Evolutionary conservation across 2,113 vertebrate genomes (phyloP).

Genomic region (Oriolus oriolus): DNA sequence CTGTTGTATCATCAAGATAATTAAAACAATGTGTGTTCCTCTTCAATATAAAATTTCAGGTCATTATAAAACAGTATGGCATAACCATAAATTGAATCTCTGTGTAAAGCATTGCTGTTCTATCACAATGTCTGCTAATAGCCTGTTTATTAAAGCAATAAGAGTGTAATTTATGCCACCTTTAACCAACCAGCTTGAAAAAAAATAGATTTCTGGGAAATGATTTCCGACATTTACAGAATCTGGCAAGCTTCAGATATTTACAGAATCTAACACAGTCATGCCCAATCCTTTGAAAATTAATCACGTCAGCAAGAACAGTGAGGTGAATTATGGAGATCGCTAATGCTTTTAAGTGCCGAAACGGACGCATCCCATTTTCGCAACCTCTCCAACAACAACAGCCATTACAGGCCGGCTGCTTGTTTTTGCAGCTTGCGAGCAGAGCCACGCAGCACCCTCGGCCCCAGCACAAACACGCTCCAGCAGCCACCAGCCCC

Average conservation of each 20-base stretch:
- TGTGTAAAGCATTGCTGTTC: background rate
- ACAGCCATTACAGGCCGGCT: background rate
- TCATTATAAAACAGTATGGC: background rate
- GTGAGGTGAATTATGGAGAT: background rate
- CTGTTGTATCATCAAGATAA: background rate
- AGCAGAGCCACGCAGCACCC: accelerated
- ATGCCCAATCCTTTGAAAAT: background rate
- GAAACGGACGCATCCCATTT: background rate
- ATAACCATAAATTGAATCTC: background rate
- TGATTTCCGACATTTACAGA: background rate
- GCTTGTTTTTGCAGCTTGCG: background rate
- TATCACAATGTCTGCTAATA: background rate
- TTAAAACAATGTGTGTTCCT: background rate
- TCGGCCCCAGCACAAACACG: background rate
- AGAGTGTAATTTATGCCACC: background rate
- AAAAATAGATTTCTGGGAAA: background rate
- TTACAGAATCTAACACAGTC: background rate
- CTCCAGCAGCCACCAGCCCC: background rate
- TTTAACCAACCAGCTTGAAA: background rate
- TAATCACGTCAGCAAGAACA: background rate
- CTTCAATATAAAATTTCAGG: background rate
- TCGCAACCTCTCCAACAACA: background rate
- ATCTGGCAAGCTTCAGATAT: background rate
- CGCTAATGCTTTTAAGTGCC: background rate
- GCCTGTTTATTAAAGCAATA: background rate